Conservation (phyloP, 2,113 vertebrate genomes). For the Myiozetetes cayanensis region DNA sequence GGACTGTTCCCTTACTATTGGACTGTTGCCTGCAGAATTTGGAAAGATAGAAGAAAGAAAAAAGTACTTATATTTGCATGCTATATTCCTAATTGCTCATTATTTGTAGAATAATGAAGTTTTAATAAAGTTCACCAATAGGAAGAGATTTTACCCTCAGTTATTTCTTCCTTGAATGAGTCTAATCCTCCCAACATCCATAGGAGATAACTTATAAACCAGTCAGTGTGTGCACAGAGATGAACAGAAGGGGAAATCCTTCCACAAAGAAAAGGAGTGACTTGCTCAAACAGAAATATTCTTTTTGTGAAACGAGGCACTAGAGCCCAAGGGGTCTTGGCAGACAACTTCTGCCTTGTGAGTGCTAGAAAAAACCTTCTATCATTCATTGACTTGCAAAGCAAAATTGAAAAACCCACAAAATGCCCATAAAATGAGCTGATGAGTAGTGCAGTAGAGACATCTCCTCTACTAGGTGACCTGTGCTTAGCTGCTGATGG, state of each 20-base stretch:
- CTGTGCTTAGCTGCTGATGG: not conserved
- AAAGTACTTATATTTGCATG: not conserved
- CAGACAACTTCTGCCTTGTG: not conserved
- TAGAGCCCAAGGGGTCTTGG: not conserved
- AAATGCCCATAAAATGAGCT: not conserved
- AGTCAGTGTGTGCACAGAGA: not conserved
- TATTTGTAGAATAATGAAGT: not conserved
- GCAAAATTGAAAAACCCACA: not conserved
- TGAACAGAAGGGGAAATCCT: not conserved
- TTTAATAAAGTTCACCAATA: not conserved
- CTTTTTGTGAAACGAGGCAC: not conserved
- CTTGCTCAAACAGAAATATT: not conserved
- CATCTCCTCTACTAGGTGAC: not conserved
- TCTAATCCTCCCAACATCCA: not conserved
- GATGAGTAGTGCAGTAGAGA: not conserved
- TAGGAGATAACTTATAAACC: not conserved
- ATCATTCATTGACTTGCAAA: not conserved
- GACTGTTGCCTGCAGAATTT: not conserved
- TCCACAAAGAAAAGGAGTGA: not conserved
- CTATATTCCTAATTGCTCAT: not conserved
- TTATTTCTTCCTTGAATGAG: not conserved
- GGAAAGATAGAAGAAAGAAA: not conserved
- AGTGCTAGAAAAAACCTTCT: not conserved
- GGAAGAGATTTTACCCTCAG: not conserved
- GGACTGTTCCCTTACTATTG: not conserved